Percentiles rank a stretch among this genome's conserved stretches.
Conservation (phyloP, 1,140 invertebrate genomes). For the Cyrtorhinus lividipennis region DNA sequence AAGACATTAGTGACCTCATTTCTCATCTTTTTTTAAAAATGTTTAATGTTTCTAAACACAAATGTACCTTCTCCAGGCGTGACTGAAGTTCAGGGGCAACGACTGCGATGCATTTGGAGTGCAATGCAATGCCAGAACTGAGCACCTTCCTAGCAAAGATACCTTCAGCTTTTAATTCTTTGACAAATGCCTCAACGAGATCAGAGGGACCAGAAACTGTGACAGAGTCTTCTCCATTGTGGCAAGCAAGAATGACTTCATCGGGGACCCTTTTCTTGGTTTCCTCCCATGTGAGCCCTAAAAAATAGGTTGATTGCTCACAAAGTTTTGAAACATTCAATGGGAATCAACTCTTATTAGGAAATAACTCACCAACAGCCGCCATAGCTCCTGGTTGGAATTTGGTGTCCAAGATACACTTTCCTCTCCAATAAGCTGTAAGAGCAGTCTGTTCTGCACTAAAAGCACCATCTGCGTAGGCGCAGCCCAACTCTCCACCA, state of each 20-base stretch:
- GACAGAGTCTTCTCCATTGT: conserved; percentile 82
- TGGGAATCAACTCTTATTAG: too few species aligned
- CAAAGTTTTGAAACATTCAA: too few species aligned
- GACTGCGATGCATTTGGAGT: conserved; percentile 79
- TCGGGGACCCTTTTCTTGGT: conserved; percentile 53
- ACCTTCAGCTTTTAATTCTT: conserved; percentile 55
- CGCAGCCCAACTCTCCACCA: conserved; percentile 86
- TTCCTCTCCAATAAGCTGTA: conserved; percentile 82
- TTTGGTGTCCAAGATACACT: conserved; percentile 64
- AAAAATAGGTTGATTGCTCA: conserved; percentile 41
- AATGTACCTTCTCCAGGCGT: conserved; percentile 51
- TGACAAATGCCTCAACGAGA: conserved; percentile 53
- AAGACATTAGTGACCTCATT: too few species aligned
- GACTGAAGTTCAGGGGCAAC: conserved; percentile 65
- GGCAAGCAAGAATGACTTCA: conserved; percentile 74
- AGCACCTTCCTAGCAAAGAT: conserved; percentile 82
- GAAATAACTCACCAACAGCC: conserved; percentile 34
- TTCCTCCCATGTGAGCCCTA: conserved; percentile 82
- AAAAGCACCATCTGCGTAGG: conserved; percentile 89
- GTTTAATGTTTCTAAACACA: too few species aligned
- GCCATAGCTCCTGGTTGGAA: conserved; percentile 39
- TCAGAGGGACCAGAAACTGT: conserved; percentile 78
- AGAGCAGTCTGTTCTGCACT: conserved; percentile 84
- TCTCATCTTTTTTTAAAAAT: too few species aligned
- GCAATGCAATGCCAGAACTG: conserved; percentile 82